Evolutionary conservation across 2,113 vertebrate species (phyloP).

Genomic region (Datnioides undecimradiatus): DNA sequence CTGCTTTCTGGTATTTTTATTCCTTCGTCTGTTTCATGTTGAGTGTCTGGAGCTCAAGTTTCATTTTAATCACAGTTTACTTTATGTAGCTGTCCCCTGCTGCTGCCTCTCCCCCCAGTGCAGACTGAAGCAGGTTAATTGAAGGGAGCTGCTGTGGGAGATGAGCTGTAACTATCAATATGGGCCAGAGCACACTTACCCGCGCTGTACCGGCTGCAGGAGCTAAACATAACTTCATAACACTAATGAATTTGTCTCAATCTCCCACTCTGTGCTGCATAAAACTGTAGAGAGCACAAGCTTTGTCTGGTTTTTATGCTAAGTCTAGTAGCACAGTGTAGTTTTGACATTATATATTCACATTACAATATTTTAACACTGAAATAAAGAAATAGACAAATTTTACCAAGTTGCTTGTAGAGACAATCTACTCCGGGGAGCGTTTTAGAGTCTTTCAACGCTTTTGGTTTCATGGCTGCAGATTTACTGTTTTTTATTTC

Average conservation of each 20-base stretch:
- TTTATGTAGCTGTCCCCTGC: slow-evolving; percentile 29
- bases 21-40: background rate
- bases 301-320: background rate
- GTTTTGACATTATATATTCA: too few relatives aligned
- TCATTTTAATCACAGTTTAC: slow-evolving; percentile 62
- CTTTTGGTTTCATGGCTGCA: background rate
- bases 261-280: background rate
- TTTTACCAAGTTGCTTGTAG: background rate
- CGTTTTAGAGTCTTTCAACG: background rate
- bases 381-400: too few relatives aligned
- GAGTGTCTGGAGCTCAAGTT: slow-evolving; percentile 37
- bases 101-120: background rate
- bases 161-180: slow-evolving; percentile 64
- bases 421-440: background rate
- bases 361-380: too few relatives aligned
- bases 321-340: too few relatives aligned
- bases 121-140: slow-evolving; percentile 70
- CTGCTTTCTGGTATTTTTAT: slow-evolving; percentile 16
- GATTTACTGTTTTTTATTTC: background rate
- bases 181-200: slow-evolving; percentile 42
- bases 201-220: slow-evolving; percentile 7
- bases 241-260: slow-evolving; percentile 41
- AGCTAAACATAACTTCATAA: slow-evolving; percentile 49
- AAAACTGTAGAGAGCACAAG: background rate
- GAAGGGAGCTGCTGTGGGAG: slow-evolving; percentile 64